Conservation (phyloP, 2,113 vertebrate species). For the Eretmochelys imbricata region DNA sequence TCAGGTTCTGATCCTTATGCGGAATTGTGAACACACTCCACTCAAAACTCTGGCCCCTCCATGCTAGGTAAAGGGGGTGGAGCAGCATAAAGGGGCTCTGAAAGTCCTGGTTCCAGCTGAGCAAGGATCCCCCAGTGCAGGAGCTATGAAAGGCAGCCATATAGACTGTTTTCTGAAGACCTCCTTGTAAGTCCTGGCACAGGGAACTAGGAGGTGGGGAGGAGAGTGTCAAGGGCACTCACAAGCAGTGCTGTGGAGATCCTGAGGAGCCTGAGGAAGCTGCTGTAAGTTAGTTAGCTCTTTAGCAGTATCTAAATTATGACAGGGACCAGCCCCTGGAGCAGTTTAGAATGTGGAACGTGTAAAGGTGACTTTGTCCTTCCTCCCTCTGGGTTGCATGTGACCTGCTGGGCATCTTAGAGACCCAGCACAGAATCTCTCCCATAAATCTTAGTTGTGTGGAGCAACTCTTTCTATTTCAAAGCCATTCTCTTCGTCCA, state of each 20-base stretch:
- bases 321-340: not conserved
- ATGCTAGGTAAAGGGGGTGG: not conserved
- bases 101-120: not conserved
- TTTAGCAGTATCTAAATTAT: not conserved
- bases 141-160: not conserved
- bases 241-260: not conserved
- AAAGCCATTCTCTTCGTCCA: accelerated
- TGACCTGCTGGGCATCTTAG: not conserved
- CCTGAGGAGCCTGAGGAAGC: not conserved
- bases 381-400: not conserved
- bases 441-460: not conserved
- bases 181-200: not conserved
- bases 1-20: too few species aligned
- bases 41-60: not conserved
- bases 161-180: not conserved
- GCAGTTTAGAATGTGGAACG: not conserved
- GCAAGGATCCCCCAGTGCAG: not conserved
- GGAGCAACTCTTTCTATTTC: accelerated
- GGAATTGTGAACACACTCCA: not conserved
- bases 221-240: not conserved
- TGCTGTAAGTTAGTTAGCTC: not conserved
- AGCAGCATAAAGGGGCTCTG: not conserved
- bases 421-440: not conserved
- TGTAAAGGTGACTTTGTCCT: accelerated
- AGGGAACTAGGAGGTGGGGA: not conserved